Conservation (phyloP, 2,888 invertebrate genomes). For the Stegana nigrithorax region DNA sequence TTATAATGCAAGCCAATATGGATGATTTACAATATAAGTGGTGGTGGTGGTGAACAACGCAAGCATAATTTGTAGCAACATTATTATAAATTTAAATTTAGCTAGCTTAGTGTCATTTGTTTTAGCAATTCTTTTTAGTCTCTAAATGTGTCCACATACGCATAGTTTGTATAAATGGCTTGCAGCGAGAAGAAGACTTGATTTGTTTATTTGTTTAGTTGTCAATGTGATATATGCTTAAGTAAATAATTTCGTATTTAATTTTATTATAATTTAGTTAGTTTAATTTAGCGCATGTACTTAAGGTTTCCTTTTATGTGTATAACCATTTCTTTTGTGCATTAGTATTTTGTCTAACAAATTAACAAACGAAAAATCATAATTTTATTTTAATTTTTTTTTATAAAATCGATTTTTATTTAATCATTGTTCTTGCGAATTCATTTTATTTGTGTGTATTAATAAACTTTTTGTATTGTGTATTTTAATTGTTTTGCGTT, state of each 20-base stretch:
- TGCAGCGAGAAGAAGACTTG: background rate
- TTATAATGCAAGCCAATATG: constrained; percentile 66
- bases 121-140: constrained; percentile 1
- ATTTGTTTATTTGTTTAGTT: constrained; percentile 26
- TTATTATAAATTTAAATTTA: background rate
- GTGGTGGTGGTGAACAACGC: constrained; percentile 66
- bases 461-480: constrained; percentile 49
- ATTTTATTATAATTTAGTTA: constrained; percentile 27
- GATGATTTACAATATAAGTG: constrained; percentile 66
- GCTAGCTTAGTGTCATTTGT: background rate
- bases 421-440: constrained; percentile 8
- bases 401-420: background rate
- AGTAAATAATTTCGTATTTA: constrained; percentile 24
- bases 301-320: constrained; percentile 7
- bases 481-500: constrained; percentile 31
- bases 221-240: constrained; percentile 41
- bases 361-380: constrained; percentile 35
- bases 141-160: background rate
- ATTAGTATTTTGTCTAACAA: constrained; percentile 47
- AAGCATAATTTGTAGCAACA: background rate
- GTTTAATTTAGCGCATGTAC: constrained; percentile 41
- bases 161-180: background rate
- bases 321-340: constrained; percentile 30
- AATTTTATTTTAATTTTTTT: constrained; percentile 1
- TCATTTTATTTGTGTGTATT: constrained; percentile 33